A percentile compares a stretch with the other conserved stretches of the same genome.
These are phyloP conservation scores for Mesitornis unicolor DNA, from an alignment of 2,113 vertebrate species.

Conservation along the genomic window DNA sequence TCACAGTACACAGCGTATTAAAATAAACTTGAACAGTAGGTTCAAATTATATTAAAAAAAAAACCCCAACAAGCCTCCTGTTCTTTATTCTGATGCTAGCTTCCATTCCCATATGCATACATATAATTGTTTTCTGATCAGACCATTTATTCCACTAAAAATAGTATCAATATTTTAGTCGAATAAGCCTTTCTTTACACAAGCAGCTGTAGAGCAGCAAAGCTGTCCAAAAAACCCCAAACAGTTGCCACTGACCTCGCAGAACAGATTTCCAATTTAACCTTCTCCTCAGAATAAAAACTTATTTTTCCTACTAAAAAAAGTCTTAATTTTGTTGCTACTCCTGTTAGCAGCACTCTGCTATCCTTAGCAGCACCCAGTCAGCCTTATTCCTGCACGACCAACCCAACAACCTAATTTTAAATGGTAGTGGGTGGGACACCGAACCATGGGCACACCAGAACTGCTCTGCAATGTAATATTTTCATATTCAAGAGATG, in stretches of 20 bases:
- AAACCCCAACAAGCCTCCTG: neutral
- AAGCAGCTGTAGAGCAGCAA: neutral
- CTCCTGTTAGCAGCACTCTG: neutral
- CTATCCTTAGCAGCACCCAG: neutral
- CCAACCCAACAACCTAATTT: neutral
- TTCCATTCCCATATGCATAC: neutral
- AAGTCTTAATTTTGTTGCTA: neutral
- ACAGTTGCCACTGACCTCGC: neutral
- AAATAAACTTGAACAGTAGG: neutral
- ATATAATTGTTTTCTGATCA: neutral
- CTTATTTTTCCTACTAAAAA: neutral
- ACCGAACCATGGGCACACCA: fast-evolving
- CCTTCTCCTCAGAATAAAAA: neutral
- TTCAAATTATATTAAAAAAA: neutral
- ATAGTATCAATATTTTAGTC: neutral
- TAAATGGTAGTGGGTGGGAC: neutral
- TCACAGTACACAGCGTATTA: neutral
- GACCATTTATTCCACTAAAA: neutral
- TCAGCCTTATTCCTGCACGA: neutral
- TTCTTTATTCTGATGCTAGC: neutral
- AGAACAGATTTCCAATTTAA: neutral
- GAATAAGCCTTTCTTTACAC: neutral
- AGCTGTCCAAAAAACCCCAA: neutral
- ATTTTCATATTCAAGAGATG: neutral
- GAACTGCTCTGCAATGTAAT: neutral